A percentile compares a stretch with the other conserved stretches of the same genome.
phyloP scores from a whole-genome alignment of 2,113 vertebrate species.

The Dipodomys merriami region DNA sequence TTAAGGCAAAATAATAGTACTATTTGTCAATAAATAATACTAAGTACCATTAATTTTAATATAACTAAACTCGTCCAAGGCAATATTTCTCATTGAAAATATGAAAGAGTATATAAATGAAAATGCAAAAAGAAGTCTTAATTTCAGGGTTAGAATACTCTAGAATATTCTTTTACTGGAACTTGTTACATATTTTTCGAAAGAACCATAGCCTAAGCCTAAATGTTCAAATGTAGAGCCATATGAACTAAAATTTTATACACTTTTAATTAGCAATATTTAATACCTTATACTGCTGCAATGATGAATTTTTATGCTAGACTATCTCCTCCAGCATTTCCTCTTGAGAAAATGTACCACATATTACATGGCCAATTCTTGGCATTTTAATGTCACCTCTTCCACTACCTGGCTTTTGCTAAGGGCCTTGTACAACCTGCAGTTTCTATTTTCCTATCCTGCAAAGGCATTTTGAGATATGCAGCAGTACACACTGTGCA shows the following conservation, averaged over 20 bases:
- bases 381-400: slow-evolving; percentile 69
- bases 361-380: slow-evolving; percentile 64
- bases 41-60: slow-evolving; percentile 25
- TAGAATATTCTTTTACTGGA: not conserved
- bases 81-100: not conserved
- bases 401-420: slow-evolving; percentile 7
- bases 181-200: slow-evolving; percentile 18
- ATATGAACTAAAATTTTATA: slow-evolving; percentile 67
- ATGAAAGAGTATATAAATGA: not conserved
- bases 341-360: slow-evolving; percentile 53
- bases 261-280: slow-evolving; percentile 74
- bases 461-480: slow-evolving; percentile 65
- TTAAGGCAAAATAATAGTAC: not conserved
- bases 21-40: not conserved
- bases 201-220: slow-evolving; percentile 35
- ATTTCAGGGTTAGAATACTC: slow-evolving; percentile 39
- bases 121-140: slow-evolving; percentile 14
- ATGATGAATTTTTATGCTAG: slow-evolving; percentile 62
- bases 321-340: not conserved
- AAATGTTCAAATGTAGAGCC: slow-evolving; percentile 64
- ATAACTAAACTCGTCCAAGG: not conserved
- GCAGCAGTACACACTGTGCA: not conserved
- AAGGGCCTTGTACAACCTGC: slow-evolving; percentile 9
- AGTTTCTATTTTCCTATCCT: slow-evolving; percentile 51
- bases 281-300: slow-evolving; percentile 56